Base-by-base conservation (phyloP, 2,113 vertebrate species). In the Scomber scombrus region DNA sequence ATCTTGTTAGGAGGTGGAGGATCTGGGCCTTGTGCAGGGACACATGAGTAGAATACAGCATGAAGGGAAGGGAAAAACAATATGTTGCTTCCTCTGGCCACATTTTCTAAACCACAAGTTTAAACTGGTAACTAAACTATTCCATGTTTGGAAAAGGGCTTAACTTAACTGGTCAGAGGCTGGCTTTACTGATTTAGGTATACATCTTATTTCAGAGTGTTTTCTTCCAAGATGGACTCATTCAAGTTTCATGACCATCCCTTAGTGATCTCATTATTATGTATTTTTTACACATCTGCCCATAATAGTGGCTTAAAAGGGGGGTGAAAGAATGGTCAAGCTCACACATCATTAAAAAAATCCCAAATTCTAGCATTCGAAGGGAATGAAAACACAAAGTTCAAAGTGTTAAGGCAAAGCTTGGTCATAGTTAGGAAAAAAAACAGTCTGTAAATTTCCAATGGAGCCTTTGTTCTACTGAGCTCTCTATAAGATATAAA, bases 401-500 rank as follows among this genome's bases (percentile, higher is more conserved):
- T 95, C 85, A 90, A 52, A 81, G 86, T 89, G 91, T 88, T 89
- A 85, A 89, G 88, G 88, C 88, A 89, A 91, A 82, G 85, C 82
- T 81, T 72, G 66, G 80, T 81, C 73, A 68, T 84, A 34, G 49
- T 74, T 79, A n/a, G 8, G 31, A 45, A 58, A 71, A 80, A 80
- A 68, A 56, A 50, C 47, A 55, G 63, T 31, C 51, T 65, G 76
- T 77, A 81, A 78, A 93, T 89, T 77, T 86, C 61, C 71, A 78
- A 91, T 88, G 63, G 70, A 76, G 66, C 87, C 91, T 92, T 93
- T 94, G 85, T 93, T 92, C 78, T 57, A 81, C 86, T 68, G 81
- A 91, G 78, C 80, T 81, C 80, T 75, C 92, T 91, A 94, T 88
- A 90, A 88, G 95, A 94, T 96, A 97, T 97, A 95, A 98, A 97